Evolutionary conservation across 1,140 invertebrate species (phyloP), one percentile per base, ranked within the genome.

Genomic region (Vanessa atalanta): DNA sequence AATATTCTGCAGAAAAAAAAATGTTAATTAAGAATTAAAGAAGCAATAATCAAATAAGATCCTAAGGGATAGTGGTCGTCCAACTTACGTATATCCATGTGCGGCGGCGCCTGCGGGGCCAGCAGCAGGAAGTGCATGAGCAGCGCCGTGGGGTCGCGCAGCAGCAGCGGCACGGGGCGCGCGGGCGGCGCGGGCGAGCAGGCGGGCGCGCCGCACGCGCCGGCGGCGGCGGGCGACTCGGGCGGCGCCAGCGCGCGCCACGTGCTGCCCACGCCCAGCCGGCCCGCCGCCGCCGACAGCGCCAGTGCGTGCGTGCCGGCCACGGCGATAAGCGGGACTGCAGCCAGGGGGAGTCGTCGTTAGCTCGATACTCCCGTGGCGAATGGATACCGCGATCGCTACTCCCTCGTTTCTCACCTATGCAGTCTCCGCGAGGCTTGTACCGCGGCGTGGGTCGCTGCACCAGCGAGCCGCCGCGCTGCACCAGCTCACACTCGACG

Each of bases 401-500:
- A 1, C 37, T 9, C 37, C 4, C 9, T 43, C 48, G 13, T 2
- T 0, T 48, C n/a, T n/a, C 4, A 91, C 87, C 96, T 81, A 98
- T 97, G 90, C 97, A 98, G 79, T 98, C 97, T 75, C 97, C 95
- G 88, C 97, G 97, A 26, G 96, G 96, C 83, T 95, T 95, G 90
- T 95, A 95, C 0, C 95, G 93, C 12, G 86, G 89, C 78, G 83
- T 61, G 50, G 79, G 79, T 63, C 91, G 86, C 14, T 94, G 86
- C 70, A 95, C 95, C 12, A 98, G 93, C 1, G 95, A 95, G n/a
- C 97, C 97, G 48, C 96, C 96, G 51, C 97, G 94, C 85, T 98
- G 97, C 48, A 98, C 95, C 51, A 99, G 93, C 93, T 99, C 98
- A 65, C 98, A 95, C 94, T 99, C 98, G 51, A 99, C 93, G 94